Base-by-base conservation (phyloP, 2,113 vertebrate species). In the Callocephalon fimbriatum region DNA sequence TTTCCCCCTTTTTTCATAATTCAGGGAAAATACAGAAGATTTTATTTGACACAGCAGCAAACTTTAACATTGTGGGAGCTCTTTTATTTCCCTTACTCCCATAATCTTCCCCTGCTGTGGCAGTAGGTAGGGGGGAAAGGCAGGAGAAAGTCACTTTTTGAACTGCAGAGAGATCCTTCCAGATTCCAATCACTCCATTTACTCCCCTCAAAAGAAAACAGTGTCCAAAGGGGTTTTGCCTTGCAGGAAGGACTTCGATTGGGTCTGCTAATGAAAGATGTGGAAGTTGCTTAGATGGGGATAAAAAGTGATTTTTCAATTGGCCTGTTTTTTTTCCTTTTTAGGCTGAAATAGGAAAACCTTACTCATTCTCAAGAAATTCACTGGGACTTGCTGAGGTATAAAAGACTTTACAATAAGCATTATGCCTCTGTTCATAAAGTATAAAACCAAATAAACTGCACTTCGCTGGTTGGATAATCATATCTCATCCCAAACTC, bases 111-210 rank as follows among this genome's bases (percentile, higher is more conserved):
- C 86, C 80, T 72, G 80, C 91, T 95, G 73, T 32, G 40, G 51
- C 45, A 67, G 37, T 56, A 51, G 1, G 6, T 61, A 61, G 45
- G 50, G 54, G 71, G 58, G 63, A 62, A 90, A 94, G 76, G 80
- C 88, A 87, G 80, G 72, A 85, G 66, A 94, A 89, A 72, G 79
- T 72, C 44, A 89, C 73, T 82, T 85, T 82, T 66, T 4, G 8
- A 94, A 81, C 48, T 85, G 68, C 68, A 91, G 93, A 2, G 4
- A 73, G 81, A 91, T 79, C 77, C 58, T 88, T 95, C 87, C 86
- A 93, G 77, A 94, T 61, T 91, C 89, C 73, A 85, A 65, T 85
- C 89, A 76, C 51, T 76, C 70, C 58, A 29, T 68, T 95, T 72
- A 87, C 72, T 87, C 44, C 81, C 38, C 44, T 73, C 62, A 85